Evolutionary conservation across 2,888 invertebrate genomes (phyloP), one percentile per base, ranked within the genome.

Genomic region (Oligia fasciuncula): DNA sequence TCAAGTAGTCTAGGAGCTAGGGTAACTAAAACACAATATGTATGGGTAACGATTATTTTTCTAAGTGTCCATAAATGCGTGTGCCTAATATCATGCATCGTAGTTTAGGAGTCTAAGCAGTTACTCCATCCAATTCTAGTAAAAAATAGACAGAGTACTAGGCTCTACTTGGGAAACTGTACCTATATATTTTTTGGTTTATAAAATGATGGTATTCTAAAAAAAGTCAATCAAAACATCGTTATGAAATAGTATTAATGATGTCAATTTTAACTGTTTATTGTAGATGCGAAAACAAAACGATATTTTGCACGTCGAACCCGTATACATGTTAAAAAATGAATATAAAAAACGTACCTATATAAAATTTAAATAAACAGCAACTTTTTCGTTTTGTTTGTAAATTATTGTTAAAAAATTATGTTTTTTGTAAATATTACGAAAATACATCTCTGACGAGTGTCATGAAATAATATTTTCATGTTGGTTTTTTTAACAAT

Each of bases 301-400:
- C 66, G 73, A 84, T 83, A 86, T 83, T 84, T 84, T 84, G 86
- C 84, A 86, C 86, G 78, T 77, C 51, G n/a, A 65, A 49, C n/a
- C 69, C 17, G 51, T 67, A 66, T 62, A 43, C 43, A 81, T 67
- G 13, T 63, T 80, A 13, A 65, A 81, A 67, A 83, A 83, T 23
- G 5, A 68, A 46, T 70, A 62, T 62, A 35, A 73, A 29, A 85
- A 70, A 66, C 14, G 14, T 72, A 85, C 40, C 23, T 51, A 29
- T 29, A 49, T 35, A 49, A 40, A 68, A 46, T 43, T 23, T 17
- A 40, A 78, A 84, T 29, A 67, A 40, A 54, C 14, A 71, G 35
- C 40, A 40, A 46, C 9, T 19, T 62, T 67, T 70, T 19, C 1
- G 35, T 72, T 84, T 11, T 40, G 74, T 88, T 86, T 86, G 87